phyloP scores from a whole-genome alignment of 2,797 vertebrate species.

The Jordanella pulchra region DNA sequence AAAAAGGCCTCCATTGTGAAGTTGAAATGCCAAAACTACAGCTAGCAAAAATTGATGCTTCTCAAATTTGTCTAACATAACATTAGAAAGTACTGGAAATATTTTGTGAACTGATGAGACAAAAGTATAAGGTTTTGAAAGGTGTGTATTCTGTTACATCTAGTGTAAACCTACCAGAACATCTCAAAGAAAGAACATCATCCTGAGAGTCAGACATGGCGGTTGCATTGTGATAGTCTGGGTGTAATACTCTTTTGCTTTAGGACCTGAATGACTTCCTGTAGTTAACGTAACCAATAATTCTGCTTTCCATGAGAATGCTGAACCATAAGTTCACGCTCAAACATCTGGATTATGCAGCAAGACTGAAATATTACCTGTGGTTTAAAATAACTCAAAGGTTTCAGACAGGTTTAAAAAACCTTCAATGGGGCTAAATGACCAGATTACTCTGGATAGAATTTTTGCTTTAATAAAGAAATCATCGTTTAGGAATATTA shows the following conservation, averaged over 20 bases:
- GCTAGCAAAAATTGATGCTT: not conserved
- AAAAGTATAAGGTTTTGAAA: not conserved
- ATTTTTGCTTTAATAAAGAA: not conserved
- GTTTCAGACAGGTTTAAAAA: not conserved
- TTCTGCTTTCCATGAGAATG: not conserved
- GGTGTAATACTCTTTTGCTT: not conserved
- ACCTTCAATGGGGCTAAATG: not conserved
- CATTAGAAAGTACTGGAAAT: not conserved
- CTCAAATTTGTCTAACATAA: not conserved
- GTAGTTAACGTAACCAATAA: not conserved
- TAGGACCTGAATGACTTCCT: not conserved
- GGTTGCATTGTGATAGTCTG: not conserved
- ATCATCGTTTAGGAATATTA: constrained; percentile 12
- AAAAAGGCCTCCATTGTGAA: not conserved
- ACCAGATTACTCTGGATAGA: not conserved
- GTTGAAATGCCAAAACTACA: not conserved
- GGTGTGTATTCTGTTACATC: not conserved
- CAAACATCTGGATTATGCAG: not conserved
- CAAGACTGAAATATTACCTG: not conserved
- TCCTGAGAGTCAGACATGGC: not conserved
- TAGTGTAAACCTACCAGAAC: not conserved
- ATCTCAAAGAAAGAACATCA: no score
- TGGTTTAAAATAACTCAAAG: not conserved
- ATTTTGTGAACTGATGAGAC: not conserved
- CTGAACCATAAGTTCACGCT: not conserved